Evolutionary conservation across 1,140 invertebrate genomes (phyloP), one percentile per base, ranked within the genome.

Genomic region (Papilio glaucus): DNA sequence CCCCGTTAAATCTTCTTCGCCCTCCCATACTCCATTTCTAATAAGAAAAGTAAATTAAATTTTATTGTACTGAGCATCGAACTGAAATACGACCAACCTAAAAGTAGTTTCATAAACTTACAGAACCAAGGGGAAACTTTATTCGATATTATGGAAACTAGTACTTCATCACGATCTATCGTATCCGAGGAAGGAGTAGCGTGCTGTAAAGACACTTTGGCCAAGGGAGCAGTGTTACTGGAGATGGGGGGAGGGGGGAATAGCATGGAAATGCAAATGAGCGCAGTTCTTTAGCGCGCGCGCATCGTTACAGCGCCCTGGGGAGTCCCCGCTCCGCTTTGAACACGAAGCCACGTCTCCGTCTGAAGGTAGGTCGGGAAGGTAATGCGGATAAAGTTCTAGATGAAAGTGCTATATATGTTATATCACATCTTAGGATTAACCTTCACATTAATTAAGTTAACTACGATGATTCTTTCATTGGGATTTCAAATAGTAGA

Each of bases 261-360:
- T 60, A 75, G 77, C 81, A 83, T 76, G 74, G 72, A 79, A 76
- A 85, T 85, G 81, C 77, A 85, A 85, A 85, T 85, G 78, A 79
- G 70, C 77, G 75, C 78, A 77, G 72, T 80, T 78, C 79, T 77
- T 82, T 74, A 74, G 73, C 73, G 78, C 53, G 26, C 65, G 73
- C 76, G 78, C 74, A 78, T 76, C 80, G 76, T 81, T 79, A 82
- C 72, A 68, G 75, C 78, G 67, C 80, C 76, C 80, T 38, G 49
- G 80, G 78, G 80, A 74, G 72, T 79, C 76, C 57, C 29, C 29
- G 13, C 26, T 18, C 10, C 60, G n/a, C 60, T 62, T 15, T 15
- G 7, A 29, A 57, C 21, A 21, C 49, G 49, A 57, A 24, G 49
- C 49, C 49, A 21, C 49, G 49, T 6, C 49, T 57, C 4, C 21